phyloP scores from a whole-genome alignment of 2,113 vertebrate genomes.

The Dasypus novemcinctus region DNA sequence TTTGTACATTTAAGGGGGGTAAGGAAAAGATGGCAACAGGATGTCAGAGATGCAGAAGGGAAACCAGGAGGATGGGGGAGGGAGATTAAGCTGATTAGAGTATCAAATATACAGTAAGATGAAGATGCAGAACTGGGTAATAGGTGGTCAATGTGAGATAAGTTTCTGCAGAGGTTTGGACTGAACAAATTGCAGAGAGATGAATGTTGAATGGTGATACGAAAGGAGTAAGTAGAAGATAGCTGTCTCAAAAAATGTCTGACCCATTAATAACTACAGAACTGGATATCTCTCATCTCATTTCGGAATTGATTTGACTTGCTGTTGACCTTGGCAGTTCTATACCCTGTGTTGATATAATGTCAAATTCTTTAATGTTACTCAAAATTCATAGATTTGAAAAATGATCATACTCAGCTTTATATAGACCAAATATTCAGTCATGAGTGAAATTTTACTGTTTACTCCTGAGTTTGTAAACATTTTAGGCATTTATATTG shows the following conservation, averaged over 20 bases:
- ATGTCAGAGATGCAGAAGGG: neutral
- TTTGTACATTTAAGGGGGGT: neutral
- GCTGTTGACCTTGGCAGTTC: neutral
- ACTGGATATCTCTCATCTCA: neutral
- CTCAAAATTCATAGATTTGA: neutral
- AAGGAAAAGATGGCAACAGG: neutral
- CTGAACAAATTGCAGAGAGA: neutral
- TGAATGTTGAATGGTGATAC: neutral
- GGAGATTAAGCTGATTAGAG: too few species aligned
- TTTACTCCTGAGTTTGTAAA: neutral
- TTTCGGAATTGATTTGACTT: neutral
- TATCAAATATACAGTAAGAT: neutral
- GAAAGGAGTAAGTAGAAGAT: neutral
- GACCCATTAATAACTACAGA: neutral
- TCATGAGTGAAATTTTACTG: neutral
- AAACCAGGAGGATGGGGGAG: neutral
- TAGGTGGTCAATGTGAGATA: neutral
- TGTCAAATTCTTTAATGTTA: neutral
- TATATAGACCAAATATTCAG: neutral
- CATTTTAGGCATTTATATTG: neutral
- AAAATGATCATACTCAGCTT: neutral
- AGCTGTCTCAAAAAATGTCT: neutral
- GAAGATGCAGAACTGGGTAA: neutral
- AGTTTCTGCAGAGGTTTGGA: neutral
- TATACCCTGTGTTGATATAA: neutral